phyloP scores from a whole-genome alignment of 1,140 invertebrate species.

The Drosophila elegans region DNA sequence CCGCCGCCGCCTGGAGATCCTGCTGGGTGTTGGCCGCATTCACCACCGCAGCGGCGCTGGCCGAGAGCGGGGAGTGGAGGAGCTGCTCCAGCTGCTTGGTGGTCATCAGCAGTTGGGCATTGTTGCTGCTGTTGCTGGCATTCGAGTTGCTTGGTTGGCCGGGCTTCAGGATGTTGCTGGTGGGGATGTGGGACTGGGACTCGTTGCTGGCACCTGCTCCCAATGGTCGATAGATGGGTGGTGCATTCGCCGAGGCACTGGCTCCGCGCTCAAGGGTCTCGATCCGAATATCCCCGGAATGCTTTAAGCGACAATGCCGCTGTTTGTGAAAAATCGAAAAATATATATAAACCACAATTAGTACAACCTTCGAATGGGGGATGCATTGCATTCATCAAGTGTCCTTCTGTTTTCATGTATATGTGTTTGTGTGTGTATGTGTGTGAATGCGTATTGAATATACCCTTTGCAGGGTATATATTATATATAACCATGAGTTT shows the following conservation, averaged over 20 bases:
- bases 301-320: constrained; percentile 91
- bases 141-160: not conserved
- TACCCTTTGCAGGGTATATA: constrained; percentile 15
- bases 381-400: constrained; percentile 13
- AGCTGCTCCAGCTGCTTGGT: constrained; percentile 66
- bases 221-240: constrained; percentile 81
- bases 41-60: constrained; percentile 63
- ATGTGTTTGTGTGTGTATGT: constrained; percentile 24
- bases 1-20: constrained; percentile 72
- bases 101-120: constrained; percentile 42
- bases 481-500: constrained; percentile 46
- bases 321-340: constrained; percentile 71
- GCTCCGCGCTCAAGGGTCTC: constrained; percentile 85
- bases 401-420: constrained; percentile 30
- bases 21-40: constrained; percentile 74
- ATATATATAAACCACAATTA: constrained; percentile 13
- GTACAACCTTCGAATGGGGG: not conserved
- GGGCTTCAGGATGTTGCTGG: constrained; percentile 13
- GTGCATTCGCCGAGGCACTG: constrained; percentile 57
- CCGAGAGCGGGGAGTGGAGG: constrained; percentile 70
- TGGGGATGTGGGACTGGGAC: constrained; percentile 55
- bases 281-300: constrained; percentile 89
- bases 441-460: constrained; percentile 25
- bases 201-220: constrained; percentile 75
- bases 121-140: constrained; percentile 13